Conservation (phyloP, 2,113 vertebrate genomes). For the Mungos mungo region DNA sequence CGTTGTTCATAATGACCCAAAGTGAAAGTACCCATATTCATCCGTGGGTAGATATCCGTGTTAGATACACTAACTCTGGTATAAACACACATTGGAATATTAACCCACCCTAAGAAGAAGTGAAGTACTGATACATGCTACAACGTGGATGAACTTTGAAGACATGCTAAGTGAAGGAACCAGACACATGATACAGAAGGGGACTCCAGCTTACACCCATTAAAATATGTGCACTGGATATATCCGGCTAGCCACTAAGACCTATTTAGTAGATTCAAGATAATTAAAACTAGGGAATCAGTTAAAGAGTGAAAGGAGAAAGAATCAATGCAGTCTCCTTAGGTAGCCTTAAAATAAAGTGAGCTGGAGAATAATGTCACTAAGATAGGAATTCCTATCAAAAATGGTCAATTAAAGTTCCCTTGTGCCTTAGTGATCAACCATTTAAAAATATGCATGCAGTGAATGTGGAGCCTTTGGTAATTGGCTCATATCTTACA, state of each 20-base stretch:
- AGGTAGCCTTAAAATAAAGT: conserved; percentile 38
- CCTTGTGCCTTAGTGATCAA: conserved; percentile 8
- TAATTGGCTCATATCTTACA: background rate
- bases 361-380: conserved; percentile 44
- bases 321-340: conserved; percentile 15
- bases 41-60: background rate
- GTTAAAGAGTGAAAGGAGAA: background rate
- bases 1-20: background rate
- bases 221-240: background rate
- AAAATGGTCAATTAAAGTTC: conserved; percentile 8
- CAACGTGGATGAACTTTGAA: background rate
- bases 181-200: background rate
- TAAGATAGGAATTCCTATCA: background rate
- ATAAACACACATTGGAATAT: background rate
- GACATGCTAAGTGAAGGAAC: background rate
- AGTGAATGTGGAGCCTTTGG: background rate
- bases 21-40: background rate
- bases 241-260: background rate
- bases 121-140: background rate
- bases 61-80: background rate
- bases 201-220: background rate
- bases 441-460: conserved; percentile 24
- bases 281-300: conserved; percentile 32
- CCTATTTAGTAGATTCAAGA: background rate
- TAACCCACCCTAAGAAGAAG: background rate